A percentile compares a stretch with the other conserved stretches of the same genome.
phyloP scores from a whole-genome alignment of 2,888 invertebrate genomes.

The Ischnus inquisitorius region DNA sequence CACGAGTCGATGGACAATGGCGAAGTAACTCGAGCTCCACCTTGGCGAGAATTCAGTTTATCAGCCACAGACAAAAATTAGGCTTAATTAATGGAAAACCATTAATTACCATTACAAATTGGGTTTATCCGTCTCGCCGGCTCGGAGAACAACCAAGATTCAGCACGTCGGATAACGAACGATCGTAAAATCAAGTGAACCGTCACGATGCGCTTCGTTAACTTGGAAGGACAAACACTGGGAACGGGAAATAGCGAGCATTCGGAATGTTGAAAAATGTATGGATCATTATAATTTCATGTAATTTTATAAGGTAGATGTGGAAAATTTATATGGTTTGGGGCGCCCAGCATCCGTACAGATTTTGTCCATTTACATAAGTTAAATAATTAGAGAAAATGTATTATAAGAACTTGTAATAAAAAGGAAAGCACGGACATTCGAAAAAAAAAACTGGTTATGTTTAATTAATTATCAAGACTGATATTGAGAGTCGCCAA shows the following conservation, averaged over 20 bases:
- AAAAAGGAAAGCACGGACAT: no score
- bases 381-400: no score
- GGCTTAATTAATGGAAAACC: not conserved
- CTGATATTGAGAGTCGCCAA: no score
- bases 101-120: slow-evolving; percentile 1
- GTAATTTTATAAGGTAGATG: no score
- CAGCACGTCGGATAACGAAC: not conserved
- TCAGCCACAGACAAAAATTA: not conserved
- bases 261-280: not conserved
- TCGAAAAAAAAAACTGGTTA: no score
- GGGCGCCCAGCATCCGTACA: no score
- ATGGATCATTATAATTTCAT: not conserved
- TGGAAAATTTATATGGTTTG: no score
- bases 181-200: not conserved
- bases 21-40: not conserved
- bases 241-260: not conserved
- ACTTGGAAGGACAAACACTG: not conserved
- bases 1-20: not conserved
- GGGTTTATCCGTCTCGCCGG: not conserved
- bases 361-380: no score
- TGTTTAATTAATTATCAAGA: no score
- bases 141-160: not conserved
- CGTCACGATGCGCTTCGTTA: slow-evolving; percentile 9
- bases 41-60: not conserved
- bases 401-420: no score